Conservation (phyloP, 2,797 vertebrate genomes). For the Anas capensis region DNA sequence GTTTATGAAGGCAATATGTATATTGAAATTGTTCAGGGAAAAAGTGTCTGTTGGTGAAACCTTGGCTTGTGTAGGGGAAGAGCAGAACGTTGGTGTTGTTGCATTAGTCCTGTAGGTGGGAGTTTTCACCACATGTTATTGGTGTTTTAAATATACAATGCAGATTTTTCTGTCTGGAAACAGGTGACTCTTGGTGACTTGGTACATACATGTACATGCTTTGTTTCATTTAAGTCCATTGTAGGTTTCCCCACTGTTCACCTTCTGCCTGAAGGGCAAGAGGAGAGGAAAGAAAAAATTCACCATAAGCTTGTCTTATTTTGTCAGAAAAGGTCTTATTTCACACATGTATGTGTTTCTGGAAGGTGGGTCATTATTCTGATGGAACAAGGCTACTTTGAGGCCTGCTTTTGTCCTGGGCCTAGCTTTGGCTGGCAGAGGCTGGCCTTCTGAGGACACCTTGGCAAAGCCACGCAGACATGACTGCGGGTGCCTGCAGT, state of each 20-base stretch:
- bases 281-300: background rate
- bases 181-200: background rate
- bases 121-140: background rate
- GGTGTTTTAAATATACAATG: background rate
- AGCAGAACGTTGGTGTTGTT: background rate
- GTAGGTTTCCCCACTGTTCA: background rate
- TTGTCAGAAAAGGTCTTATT: background rate
- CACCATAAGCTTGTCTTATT: background rate
- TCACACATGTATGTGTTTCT: background rate
- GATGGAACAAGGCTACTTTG: background rate
- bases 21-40: background rate
- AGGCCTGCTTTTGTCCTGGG: background rate
- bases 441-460: background rate
- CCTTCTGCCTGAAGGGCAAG: background rate
- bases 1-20: background rate
- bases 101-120: background rate
- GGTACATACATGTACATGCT: background rate
- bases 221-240: background rate
- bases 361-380: background rate
- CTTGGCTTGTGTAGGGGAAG: background rate
- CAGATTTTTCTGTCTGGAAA: background rate
- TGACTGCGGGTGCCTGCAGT: rapidly evolving
- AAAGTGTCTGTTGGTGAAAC: background rate
- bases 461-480: rapidly evolving
- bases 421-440: background rate